These are phyloP conservation scores for Sciurus carolinensis DNA, from an alignment of 2,797 vertebrate genomes.

Conservation along the genomic window DNA sequence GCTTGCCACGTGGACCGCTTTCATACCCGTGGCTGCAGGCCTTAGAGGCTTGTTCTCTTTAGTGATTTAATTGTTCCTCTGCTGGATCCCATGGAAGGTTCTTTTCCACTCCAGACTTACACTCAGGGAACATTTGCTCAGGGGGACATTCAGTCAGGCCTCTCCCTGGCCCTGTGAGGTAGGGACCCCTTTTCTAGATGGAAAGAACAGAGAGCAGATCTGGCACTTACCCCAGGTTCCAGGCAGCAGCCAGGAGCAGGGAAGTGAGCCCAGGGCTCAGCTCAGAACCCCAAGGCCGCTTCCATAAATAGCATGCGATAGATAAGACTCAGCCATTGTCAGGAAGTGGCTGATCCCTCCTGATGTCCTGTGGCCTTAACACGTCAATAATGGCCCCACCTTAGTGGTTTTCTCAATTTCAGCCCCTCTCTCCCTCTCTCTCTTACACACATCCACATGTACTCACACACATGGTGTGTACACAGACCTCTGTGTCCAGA, in stretches of 20 bases:
- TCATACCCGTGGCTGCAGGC: neutral
- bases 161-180: neutral
- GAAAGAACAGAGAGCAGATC: neutral
- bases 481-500: neutral
- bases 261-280: neutral
- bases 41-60: neutral
- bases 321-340: neutral
- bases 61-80: slow-evolving; percentile 2
- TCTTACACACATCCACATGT: no score
- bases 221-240: neutral
- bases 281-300: neutral
- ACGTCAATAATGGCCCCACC: fast-evolving
- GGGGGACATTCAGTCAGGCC: no score
- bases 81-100: neutral
- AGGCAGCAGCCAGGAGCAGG: neutral
- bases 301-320: neutral
- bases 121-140: no score
- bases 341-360: neutral
- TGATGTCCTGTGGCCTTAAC: neutral
- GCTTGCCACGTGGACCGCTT: neutral
- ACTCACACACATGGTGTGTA: neutral
- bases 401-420: neutral
- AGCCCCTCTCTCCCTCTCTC: neutral
- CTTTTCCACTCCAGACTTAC: neutral
- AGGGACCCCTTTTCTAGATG: neutral